Evolutionary conservation across 2,888 invertebrate genomes (phyloP).

Genomic region (Apotomis turbidana): DNA sequence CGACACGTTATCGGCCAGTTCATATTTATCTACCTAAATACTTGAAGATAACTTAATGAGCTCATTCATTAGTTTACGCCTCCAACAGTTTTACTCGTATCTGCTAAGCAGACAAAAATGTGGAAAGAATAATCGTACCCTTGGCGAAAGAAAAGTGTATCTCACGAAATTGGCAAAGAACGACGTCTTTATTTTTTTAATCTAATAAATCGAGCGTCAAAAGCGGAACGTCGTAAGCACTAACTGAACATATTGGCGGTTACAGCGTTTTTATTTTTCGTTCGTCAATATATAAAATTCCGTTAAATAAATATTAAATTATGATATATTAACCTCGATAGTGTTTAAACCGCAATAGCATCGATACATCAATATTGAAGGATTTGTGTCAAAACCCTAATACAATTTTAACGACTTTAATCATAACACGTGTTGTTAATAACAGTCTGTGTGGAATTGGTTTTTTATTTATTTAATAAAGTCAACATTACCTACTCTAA

Average conservation of each 20-base stretch:
- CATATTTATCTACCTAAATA: slow-evolving; percentile 36
- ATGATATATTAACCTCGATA: slow-evolving; percentile 12
- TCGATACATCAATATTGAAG: slow-evolving; percentile 28
- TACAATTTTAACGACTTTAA: slow-evolving; percentile 22
- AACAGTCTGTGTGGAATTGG: not conserved
- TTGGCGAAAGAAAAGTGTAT: slow-evolving; percentile 9
- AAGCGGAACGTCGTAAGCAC: too few species aligned
- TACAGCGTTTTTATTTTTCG: too few species aligned
- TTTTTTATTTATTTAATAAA: not conserved
- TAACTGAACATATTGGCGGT: too few species aligned
- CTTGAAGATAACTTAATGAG: slow-evolving; percentile 29
- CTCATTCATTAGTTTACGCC: slow-evolving; percentile 36
- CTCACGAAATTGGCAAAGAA: not conserved
- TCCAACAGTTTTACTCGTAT: slow-evolving; percentile 28
- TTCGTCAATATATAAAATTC: not conserved
- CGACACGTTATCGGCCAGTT: slow-evolving; percentile 1
- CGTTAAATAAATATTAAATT: not conserved
- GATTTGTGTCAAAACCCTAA: slow-evolving; percentile 21
- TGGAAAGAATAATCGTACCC: not conserved
- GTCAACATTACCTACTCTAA: not conserved
- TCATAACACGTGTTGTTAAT: slow-evolving; percentile 9
- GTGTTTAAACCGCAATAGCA: slow-evolving; percentile 7
- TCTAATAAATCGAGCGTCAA: not conserved
- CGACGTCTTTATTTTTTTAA: slow-evolving; percentile 11
- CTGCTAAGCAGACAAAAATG: slow-evolving; percentile 15